phyloP scores from a whole-genome alignment of 30 jellyfish, hydroid and myxozoan genomes.

The Pelagia noctiluca region DNA sequence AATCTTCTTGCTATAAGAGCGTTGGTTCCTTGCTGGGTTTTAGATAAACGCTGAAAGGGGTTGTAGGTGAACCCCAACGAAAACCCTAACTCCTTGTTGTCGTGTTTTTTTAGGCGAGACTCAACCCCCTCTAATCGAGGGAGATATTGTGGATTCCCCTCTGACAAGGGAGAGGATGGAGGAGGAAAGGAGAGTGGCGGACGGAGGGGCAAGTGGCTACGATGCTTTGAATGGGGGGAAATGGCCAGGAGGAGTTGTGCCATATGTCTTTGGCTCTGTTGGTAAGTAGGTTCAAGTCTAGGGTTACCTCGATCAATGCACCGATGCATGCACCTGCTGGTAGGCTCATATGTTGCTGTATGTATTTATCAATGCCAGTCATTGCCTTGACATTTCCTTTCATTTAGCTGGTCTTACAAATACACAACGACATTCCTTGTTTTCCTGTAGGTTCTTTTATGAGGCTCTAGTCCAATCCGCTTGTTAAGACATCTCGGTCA shows the following conservation, averaged over 20 bases:
- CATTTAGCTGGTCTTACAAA: neutral
- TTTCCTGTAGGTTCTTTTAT: neutral
- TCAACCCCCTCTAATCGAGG: constrained; percentile 80
- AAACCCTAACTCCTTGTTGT: too few relatives aligned
- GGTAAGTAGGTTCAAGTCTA: constrained; percentile 50
- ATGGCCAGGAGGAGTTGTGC: constrained; percentile 89
- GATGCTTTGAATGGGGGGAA: constrained; percentile 77
- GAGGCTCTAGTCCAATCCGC: too few relatives aligned
- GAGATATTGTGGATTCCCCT: constrained; percentile 71
- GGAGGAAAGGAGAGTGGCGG: constrained; percentile 12
- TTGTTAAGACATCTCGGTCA: too few relatives aligned
- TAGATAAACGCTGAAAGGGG: neutral
- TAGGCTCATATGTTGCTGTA: too few relatives aligned
- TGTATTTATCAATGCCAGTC: too few relatives aligned
- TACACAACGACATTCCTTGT: neutral
- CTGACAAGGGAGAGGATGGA: constrained; percentile 57
- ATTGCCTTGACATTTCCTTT: too few relatives aligned
- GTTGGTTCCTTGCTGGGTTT: too few relatives aligned
- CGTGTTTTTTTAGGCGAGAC: too few relatives aligned
- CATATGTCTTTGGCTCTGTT: constrained; percentile 66
- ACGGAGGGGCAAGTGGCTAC: constrained; percentile 50
- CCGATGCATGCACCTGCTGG: too few relatives aligned
- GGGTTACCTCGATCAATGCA: too few relatives aligned
- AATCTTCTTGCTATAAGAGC: too few relatives aligned
- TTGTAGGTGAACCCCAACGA: too few relatives aligned